Conservation (phyloP, 1,140 invertebrate species). For the silkworm (Bombyx mori) region ASM3026992v2 NC_085109.1:11647501-11648000, state of each 20-base stretch:
- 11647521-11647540: no score
- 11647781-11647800: conserved; percentile 49
- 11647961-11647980: conserved; percentile 35
- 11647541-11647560: no score
- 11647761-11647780: conserved; percentile 37
- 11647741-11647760: conserved; percentile 44
- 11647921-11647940: conserved; percentile 33
- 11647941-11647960: conserved; percentile 34
- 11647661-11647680: no score
- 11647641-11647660: no score
- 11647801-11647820: conserved; percentile 50
- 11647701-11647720: no score
- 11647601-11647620: no score
- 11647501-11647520: no score
- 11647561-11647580: no score
- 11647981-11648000: conserved; percentile 49
- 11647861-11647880: conserved; percentile 30
- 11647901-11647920: conserved; percentile 15
- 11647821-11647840: conserved; percentile 26
- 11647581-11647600: no score
- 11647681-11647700: no score
- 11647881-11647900: no score
- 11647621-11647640: no score
- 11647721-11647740: conserved; percentile 41
- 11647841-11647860: conserved; percentile 26